phyloP scores from a whole-genome alignment of 2,113 vertebrate genomes.

The Pterocles gutturalis region DNA sequence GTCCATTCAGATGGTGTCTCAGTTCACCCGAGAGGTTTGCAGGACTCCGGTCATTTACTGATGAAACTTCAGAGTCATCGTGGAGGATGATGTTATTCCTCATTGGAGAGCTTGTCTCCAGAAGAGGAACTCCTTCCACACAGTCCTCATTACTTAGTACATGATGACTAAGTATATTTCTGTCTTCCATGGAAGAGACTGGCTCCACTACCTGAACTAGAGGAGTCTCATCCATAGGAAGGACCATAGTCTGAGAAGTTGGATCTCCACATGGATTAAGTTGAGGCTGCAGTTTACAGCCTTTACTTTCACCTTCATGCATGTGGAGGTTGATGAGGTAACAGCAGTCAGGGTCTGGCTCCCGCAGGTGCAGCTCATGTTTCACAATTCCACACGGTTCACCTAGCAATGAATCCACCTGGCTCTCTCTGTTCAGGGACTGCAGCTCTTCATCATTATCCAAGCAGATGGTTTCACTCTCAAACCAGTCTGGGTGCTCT shows the following conservation, averaged over 20 bases:
- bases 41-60: neutral
- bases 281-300: constrained; percentile 44
- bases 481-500: constrained; percentile 88
- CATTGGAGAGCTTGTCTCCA: constrained; percentile 10
- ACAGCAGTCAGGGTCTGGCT: constrained; percentile 23
- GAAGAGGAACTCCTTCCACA: constrained; percentile 63
- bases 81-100: constrained; percentile 53
- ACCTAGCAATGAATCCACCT: neutral
- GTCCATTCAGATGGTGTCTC: constrained; percentile 40
- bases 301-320: neutral
- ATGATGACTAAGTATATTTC: neutral
- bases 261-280: neutral
- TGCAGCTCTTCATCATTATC: constrained; percentile 69
- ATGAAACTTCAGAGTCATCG: neutral
- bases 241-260: neutral
- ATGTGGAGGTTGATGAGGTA: constrained; percentile 25
- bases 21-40: neutral
- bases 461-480: constrained; percentile 76
- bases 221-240: neutral
- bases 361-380: constrained; percentile 69
- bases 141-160: constrained; percentile 29
- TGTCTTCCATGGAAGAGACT: neutral
- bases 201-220: constrained; percentile 35
- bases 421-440: constrained; percentile 52
- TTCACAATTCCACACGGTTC: constrained; percentile 46